Percentiles rank a stretch among this genome's conserved stretches.
These are phyloP conservation scores for Folsomia manolachei DNA, from an alignment of 2,888 invertebrate species.

Conservation along the genomic window DNA sequence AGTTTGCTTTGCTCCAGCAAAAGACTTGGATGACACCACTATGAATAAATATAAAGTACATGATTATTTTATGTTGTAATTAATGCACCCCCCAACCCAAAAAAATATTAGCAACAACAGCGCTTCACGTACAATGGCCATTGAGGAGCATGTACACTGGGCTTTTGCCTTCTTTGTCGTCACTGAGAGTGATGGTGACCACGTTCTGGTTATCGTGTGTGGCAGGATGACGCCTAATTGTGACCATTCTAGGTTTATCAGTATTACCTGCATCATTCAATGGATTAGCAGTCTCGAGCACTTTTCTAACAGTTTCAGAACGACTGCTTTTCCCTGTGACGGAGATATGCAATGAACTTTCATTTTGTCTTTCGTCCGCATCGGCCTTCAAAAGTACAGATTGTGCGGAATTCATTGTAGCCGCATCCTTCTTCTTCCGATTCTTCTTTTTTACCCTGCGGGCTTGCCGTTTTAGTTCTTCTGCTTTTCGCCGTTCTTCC, in stretches of 20 bases:
- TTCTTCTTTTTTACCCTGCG: slow-evolving; percentile 38
- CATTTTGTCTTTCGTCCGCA: background rate
- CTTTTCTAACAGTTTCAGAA: background rate
- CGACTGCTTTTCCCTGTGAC: background rate
- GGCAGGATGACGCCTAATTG: slow-evolving; percentile 57
- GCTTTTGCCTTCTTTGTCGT: slow-evolving; percentile 70
- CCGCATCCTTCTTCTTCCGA: slow-evolving; percentile 22
- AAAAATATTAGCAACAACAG: background rate
- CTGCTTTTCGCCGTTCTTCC: slow-evolving; percentile 31
- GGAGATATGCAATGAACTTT: background rate
- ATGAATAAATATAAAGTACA: background rate
- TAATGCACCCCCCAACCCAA: background rate
- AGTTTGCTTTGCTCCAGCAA: background rate
- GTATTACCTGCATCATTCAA: background rate
- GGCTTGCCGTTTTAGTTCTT: slow-evolving; percentile 28
- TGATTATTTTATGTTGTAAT: no score
- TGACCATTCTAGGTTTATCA: slow-evolving; percentile 56
- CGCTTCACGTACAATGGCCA: slow-evolving; percentile 54
- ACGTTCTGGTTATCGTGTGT: slow-evolving; percentile 55
- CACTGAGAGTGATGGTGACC: slow-evolving; percentile 73
- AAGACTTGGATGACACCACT: background rate
- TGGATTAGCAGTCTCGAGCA: background rate
- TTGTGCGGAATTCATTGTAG: background rate
- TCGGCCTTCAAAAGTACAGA: background rate
- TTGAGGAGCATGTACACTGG: slow-evolving; percentile 66